Evolutionary conservation across 1,140 invertebrate species (phyloP).

Genomic region (Drosophila murphyi): DNA sequence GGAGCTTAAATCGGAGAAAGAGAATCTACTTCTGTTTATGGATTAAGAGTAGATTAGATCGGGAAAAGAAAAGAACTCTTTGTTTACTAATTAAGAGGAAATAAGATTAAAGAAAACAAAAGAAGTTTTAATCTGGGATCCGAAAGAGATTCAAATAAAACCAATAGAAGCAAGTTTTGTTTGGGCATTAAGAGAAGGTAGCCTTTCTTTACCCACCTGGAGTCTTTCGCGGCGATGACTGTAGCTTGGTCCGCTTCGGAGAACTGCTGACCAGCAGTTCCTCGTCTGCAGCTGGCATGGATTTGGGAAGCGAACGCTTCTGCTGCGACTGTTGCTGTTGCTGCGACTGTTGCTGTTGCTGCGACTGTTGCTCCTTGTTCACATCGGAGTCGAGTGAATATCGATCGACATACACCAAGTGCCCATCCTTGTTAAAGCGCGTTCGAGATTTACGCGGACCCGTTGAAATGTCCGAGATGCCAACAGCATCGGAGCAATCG

Average conservation of each 20-base stretch:
- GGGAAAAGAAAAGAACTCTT: no score
- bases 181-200: background rate
- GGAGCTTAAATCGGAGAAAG: no score
- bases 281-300: conserved; percentile 49
- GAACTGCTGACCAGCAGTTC: conserved; percentile 53
- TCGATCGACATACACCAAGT: conserved; percentile 66
- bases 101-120: no score
- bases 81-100: no score
- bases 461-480: conserved; percentile 88
- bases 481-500: conserved; percentile 90
- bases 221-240: conserved; percentile 67
- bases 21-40: no score
- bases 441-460: conserved; percentile 91
- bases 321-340: conserved; percentile 13
- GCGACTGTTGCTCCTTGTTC: conserved; percentile 46
- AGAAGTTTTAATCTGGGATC: no score
- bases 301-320: conserved; percentile 61
- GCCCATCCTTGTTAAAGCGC: conserved; percentile 89
- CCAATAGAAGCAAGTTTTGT: no score
- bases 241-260: conserved; percentile 57
- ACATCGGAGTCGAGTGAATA: conserved; percentile 64
- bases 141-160: no score
- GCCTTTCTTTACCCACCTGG: conserved; percentile 43
- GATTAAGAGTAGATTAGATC: no score
- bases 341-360: conserved; percentile 2